These are phyloP conservation scores for Hirtodrosophila trivittata DNA, from an alignment of 2,888 invertebrate species.

Conservation along the genomic window DNA sequence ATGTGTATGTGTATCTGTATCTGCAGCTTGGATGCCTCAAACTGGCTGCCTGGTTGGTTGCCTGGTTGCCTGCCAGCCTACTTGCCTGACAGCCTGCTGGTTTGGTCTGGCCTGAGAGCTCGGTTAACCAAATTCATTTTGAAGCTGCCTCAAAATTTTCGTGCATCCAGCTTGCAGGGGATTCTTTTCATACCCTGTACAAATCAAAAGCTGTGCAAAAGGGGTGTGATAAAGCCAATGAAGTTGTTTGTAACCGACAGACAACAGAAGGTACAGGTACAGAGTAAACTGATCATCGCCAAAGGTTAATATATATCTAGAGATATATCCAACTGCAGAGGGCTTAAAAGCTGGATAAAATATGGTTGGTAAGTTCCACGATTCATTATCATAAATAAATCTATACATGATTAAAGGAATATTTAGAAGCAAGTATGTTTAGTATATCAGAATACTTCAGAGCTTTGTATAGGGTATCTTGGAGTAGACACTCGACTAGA, in stretches of 20 bases:
- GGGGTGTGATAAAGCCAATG: background rate
- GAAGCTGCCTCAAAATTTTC: conserved; percentile 72
- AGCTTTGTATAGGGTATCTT: conserved; percentile 33
- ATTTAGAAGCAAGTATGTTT: no score
- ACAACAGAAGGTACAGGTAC: no score
- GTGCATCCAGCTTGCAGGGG: conserved; percentile 57
- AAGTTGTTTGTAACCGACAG: no score
- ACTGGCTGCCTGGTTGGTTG: conserved; percentile 39
- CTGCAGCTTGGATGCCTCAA: conserved; percentile 55
- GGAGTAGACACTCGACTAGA: conserved; percentile 22
- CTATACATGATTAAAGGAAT: no score
- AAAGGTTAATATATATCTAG: no score
- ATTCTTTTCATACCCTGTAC: conserved; percentile 38
- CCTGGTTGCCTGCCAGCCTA: conserved; percentile 25
- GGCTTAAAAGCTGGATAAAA: no score
- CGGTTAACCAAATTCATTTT: conserved; percentile 73
- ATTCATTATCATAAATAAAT: no score
- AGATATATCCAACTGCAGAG: no score
- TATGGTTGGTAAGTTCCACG: no score
- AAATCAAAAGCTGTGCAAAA: conserved; percentile 10
- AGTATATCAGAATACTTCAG: no score
- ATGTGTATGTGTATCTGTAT: conserved; percentile 29
- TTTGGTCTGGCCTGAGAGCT: conserved; percentile 32
- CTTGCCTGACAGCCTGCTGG: conserved; percentile 32
- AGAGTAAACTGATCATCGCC: no score